Base-by-base conservation (phyloP, 2,797 vertebrate species). In the Rhinichthys osculus region DNA sequence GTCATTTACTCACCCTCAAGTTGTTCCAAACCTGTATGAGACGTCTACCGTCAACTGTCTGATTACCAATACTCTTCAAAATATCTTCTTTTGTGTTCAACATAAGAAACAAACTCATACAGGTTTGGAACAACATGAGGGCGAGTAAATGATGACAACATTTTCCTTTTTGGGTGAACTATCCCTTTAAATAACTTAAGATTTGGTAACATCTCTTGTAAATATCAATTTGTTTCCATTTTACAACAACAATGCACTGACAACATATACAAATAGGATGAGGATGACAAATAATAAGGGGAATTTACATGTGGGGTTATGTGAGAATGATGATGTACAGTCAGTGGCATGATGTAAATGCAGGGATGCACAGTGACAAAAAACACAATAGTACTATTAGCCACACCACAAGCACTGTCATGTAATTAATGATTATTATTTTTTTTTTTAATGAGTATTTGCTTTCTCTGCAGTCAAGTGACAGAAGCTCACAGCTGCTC, bases 241-340 rank as follows among this genome's bases (percentile, higher is more conserved):
- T 71, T n/a, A 40, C 16, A 35, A 3, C 27, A 47, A 19, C 33
- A 40, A n/a, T 70, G 38, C 40, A 27, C 42, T 47, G 14, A 72
- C 7, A 47, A 10, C n/a, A 14, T 50, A 74, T 73, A 74, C 33
- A 33, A 74, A 52, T 3, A 74, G 17, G 47, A 74, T 21, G 16
- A 50, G 4, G 8, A 33, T 52, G 30, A 74, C 21, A 19, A 76
- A 52, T 13, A 54, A 54, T 21, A 23, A 21, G 30, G 2, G 5
- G 33, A 6, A 23, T 14, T 76, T 54, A 21, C 27, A 74, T 35
- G 27, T 67, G 11, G 16, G 30, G 30, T 30, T 17, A 17, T 71
- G 13, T 47, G 42, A 73, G 14, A 47, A 47, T 84, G 87, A 84
- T 79, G 82, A 86, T 64, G 50, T 3, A 16, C 81, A 30, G 47